Conservation (phyloP, 2,888 invertebrate genomes). For the Agrenia bidenticulata region DNA sequence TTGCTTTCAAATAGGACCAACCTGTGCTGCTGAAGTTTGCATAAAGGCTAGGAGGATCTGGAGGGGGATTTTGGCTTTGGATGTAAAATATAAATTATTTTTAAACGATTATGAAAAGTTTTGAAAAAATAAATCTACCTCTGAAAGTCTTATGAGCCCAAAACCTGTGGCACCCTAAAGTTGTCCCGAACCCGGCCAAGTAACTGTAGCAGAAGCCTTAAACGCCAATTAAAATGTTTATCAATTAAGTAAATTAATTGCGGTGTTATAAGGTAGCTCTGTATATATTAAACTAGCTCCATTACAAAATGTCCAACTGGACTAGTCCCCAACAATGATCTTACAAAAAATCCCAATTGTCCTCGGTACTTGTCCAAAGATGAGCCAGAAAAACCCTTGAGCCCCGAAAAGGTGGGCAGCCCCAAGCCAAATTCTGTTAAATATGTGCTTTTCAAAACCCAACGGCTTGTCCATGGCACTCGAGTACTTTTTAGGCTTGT, state of each 20-base stretch:
- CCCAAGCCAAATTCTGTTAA: constrained; percentile 16
- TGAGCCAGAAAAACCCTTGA: constrained; percentile 3
- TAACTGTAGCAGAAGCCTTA: neutral
- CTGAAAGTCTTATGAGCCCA: constrained; percentile 35
- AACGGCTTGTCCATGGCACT: constrained; percentile 18
- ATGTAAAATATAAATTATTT: neutral
- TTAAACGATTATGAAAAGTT: neutral
- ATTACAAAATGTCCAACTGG: no score
- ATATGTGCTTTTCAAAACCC: constrained; percentile 24
- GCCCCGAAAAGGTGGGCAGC: constrained; percentile 22
- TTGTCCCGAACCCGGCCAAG: constrained; percentile 4
- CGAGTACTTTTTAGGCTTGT: constrained; percentile 2
- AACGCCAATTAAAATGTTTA: constrained; percentile 1
- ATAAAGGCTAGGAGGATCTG: constrained; percentile 21
- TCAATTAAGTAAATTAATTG: constrained; percentile 1
- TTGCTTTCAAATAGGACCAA: neutral
- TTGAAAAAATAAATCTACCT: no score
- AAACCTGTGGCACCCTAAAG: constrained; percentile 29
- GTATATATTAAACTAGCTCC: no score
- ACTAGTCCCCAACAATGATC: no score
- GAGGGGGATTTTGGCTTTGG: constrained; percentile 29
- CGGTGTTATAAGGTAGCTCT: no score
- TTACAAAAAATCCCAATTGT: neutral
- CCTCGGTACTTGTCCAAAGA: constrained; percentile 2
- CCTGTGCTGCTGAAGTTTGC: constrained; percentile 26